Evolutionary conservation across 2,888 invertebrate genomes (phyloP), one percentile per base, ranked within the genome.

Genomic region (Callyntrura sp.): DNA sequence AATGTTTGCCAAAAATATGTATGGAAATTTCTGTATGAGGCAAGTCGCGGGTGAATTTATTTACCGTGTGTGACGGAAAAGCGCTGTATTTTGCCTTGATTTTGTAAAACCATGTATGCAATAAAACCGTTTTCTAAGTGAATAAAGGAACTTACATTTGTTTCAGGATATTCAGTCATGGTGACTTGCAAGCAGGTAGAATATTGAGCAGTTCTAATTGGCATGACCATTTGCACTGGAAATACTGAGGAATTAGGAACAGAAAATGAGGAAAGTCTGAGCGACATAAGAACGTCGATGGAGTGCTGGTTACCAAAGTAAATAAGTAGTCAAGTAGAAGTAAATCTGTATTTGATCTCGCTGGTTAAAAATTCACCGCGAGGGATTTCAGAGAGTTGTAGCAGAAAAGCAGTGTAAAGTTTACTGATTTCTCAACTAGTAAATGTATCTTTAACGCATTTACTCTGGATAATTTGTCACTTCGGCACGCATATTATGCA

Each of bases 81-180:
- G n/a, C 51, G n/a, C 51, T 51, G 51, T 8, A 51, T 51, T 51
- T 1, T 51, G 35, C 35, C n/a, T 14, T 51, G 11, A 51, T 57
- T 17, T 57, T 17, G n/a, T 55, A 14, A 55, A 55, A 57, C 57
- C 6, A 57, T 17, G 43, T 43, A 3, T 70, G 12, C n/a, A 70
- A 70, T n/a, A 45, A 17, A 70, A 70, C 35, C 25, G 9, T 48
- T 45, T 35, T 70, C 9, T 35, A 17, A 45, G 2, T 23, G 23
- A 62, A 62, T 35, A 65, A 65, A 35, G 3, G 65, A 17, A 23
- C 93, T 93, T 92, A 93, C 93, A 91, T 92, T 93, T 48, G 91
- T 91, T 85, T 93, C 93, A 85, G 93, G 88, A 90, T 92, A 93
- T 82, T 93, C 93, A 90, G 92, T 93, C 93, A 93, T 93, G 86